Percentiles rank a stretch among this genome's conserved stretches.
Evolutionary conservation across 2,797 vertebrate genomes (phyloP).

Genomic region (Platalea minor): DNA sequence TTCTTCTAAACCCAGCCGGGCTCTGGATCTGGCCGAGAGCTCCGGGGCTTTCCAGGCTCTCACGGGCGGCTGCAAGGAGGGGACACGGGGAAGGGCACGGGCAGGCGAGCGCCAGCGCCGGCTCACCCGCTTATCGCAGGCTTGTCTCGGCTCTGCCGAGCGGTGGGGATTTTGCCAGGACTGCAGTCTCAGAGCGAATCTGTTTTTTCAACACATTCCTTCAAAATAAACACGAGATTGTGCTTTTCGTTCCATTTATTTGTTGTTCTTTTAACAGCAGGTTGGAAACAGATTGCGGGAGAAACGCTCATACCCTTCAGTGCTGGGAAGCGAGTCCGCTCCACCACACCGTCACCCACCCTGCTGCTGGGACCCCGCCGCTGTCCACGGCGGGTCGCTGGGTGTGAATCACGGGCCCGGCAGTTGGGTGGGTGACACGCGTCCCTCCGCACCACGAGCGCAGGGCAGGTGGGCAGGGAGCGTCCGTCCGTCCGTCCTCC

Average conservation of each 20-base stretch:
- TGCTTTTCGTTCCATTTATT: slow-evolving; percentile 41
- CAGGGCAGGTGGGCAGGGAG: neutral
- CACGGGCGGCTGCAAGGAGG: neutral
- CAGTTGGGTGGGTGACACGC: neutral
- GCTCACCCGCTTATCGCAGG: neutral
- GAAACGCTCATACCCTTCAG: neutral
- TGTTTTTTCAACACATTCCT: slow-evolving; percentile 40
- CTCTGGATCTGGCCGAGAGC: neutral
- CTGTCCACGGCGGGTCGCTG: fast-evolving
- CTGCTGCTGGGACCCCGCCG: neutral
- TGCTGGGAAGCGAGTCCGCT: neutral
- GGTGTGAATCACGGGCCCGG: neutral
- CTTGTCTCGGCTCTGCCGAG: slow-evolving; percentile 9
- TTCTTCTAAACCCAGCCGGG: neutral
- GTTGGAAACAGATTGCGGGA: neutral
- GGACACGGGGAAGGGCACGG: fast-evolving
- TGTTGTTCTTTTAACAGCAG: neutral
- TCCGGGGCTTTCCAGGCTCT: neutral
- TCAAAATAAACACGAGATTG: slow-evolving; percentile 41
- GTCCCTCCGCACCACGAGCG: fast-evolving
- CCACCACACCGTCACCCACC: neutral
- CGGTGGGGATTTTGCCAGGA: neutral
- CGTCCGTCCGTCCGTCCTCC: neutral
- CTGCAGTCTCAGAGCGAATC: slow-evolving; percentile 26
- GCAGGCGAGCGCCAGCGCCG: neutral